Conservation (phyloP, 53 echinoderm and acorn worm genomes). For the Glandiceps talaboti region DNA sequence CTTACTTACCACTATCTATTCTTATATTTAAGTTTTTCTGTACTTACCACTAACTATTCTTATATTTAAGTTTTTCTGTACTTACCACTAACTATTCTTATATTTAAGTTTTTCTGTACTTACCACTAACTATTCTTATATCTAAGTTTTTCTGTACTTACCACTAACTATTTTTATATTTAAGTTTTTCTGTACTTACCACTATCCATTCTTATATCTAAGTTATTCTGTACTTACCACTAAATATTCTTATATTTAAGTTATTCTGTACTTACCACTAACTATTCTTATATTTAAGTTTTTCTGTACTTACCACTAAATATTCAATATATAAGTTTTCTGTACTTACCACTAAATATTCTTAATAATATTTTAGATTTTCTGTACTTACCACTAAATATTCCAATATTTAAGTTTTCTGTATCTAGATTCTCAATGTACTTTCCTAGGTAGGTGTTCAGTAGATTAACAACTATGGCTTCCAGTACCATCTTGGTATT, state of each 20-base stretch:
- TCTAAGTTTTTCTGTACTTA: constrained; percentile 80
- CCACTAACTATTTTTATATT: constrained; percentile 80
- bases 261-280: too few relatives aligned
- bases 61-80: constrained; percentile 61
- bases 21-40: constrained; percentile 77
- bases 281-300: too few relatives aligned
- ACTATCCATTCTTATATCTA: constrained; percentile 75
- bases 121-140: constrained; percentile 80
- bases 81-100: constrained; percentile 88
- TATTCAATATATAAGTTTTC: too few relatives aligned
- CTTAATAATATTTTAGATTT: too few relatives aligned
- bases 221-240: too few relatives aligned
- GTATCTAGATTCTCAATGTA: constrained; percentile 84
- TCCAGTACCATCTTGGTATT: constrained; percentile 67
- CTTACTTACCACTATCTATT: constrained; percentile 70
- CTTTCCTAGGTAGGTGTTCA: constrained; percentile 89
- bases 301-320: too few relatives aligned
- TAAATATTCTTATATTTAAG: too few relatives aligned
- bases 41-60: constrained; percentile 85
- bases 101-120: constrained; percentile 65
- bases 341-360: too few relatives aligned
- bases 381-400: constrained; percentile 83
- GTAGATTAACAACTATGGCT: constrained; percentile 48
- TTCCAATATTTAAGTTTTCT: constrained; percentile 70
- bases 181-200: constrained; percentile 81